A percentile compares a stretch with the other conserved stretches of the same genome.
Evolutionary conservation across 2,888 invertebrate genomes (phyloP).

Genomic region (Stomorhina lunata): DNA sequence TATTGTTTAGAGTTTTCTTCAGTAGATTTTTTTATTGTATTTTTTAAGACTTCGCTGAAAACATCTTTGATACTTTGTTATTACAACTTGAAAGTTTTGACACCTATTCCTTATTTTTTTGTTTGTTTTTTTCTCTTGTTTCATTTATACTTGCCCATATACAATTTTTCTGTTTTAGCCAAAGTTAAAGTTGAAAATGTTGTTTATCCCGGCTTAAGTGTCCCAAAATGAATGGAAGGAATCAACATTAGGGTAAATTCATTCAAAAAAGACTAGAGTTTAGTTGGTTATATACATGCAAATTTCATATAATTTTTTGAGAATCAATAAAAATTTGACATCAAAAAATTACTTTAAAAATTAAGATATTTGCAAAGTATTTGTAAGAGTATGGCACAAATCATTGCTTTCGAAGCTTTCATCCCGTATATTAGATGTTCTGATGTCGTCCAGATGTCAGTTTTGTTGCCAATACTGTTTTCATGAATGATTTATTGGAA

Average conservation of each 20-base stretch:
- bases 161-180: neutral
- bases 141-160: neutral
- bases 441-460: too few species aligned
- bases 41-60: conserved; percentile 1
- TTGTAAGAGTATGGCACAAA: too few species aligned
- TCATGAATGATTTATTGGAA: too few species aligned
- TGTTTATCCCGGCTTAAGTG: conserved; percentile 64
- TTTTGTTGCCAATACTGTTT: too few species aligned
- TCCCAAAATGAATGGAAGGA: conserved; percentile 50
- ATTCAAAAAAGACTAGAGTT: too few species aligned
- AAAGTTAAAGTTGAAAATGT: conserved; percentile 59
- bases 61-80: conserved; percentile 58
- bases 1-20: neutral
- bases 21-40: neutral
- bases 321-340: too few species aligned
- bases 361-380: too few species aligned
- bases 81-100: conserved; percentile 63
- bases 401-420: too few species aligned
- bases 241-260: conserved; percentile 63
- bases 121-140: conserved; percentile 12
- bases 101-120: conserved; percentile 49
- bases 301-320: too few species aligned
- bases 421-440: too few species aligned
- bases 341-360: too few species aligned
- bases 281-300: too few species aligned